Base-by-base conservation (phyloP, 2,113 vertebrate species). In the Taurulus bubalis region DNA sequence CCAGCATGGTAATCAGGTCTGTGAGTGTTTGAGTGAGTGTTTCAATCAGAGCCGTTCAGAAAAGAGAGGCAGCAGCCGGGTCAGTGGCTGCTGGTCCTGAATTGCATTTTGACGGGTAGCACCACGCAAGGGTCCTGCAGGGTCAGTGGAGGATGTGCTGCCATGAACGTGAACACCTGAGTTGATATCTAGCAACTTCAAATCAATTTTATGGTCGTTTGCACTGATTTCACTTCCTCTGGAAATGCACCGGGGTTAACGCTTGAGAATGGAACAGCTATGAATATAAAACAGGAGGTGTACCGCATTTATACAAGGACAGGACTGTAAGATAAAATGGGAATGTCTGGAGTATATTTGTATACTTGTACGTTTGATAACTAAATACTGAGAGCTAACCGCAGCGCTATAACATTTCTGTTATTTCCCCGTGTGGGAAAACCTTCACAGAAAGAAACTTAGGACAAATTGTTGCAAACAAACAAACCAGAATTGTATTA, bases 101-200 rank as follows among this genome's bases (percentile, higher is more conserved):
- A 91, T 90, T 93, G 89, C 87, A 92, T 92, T 91, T 89, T 90
- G 92, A 92, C 91, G 87, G 89, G 88, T 89, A 88, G 91, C 90
- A 81, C 79, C 82, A 58, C 84, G 88, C 82, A 85, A 83, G 70
- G 91, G 93, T 89, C 88, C 69, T 87, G 81, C 89, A 82, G 92
- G 91, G 90, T 92, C 93, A 92, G 49, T 71, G 86, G 85, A 90
- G 77, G 89, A 90, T 92, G 74, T 78, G 85, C 80, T 71, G 90
- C 72, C 80, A 71, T 47, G 40, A 80, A 86, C 71, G 86, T 56
- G 63, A 89, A 90, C 88, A 91, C 86, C 89, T 75, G 80, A 90
- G 76, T 82, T 84, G 87, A 92, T 90, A 92, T 89, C 88, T 86
- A 83, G 79, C 76, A 60, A 81, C 74, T 85, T 92, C 86, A 78